Base-by-base conservation (phyloP, 2,113 vertebrate genomes). In the Carollia perspicillata region DNA sequence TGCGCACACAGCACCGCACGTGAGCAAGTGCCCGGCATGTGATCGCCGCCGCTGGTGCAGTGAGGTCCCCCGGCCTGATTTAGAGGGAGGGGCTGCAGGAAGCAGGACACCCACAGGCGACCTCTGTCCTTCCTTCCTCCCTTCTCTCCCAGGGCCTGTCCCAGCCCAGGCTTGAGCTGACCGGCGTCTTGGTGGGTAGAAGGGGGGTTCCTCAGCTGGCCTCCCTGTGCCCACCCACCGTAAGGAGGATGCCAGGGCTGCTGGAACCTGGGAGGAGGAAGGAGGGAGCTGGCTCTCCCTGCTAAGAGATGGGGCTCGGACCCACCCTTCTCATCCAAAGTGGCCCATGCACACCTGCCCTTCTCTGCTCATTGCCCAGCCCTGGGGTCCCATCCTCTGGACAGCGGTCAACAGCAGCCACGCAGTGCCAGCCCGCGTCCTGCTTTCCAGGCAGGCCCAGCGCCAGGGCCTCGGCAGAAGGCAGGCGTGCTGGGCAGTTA, bases 221-320 rank as follows among this genome's bases (percentile, higher is more conserved):
- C 60, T 9, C 53, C 53, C 53, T 9, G 53, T 1, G 8, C 22
- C 55, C 22, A 6, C 55, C 22, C 17, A 42, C 47, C 16, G 42
- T 35, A 6, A 51, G 40, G 30, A 77, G 13, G 53, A 68, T 23
- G 49, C 83, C 81, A 42, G 81, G 8, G 37, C 79, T 22, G 23
- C 69, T 37, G 1, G 77, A 40, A 47, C n/a, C 6, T 3, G 35
- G 13, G 0, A 6, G 35, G 65, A 79, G 55, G 22, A 5, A 16
- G 83, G 23, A 33, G 18, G 81, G 85, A 68, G 93, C 84, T 94
- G 93, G 83, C 66, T 88, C 96, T 93, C 96, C 96, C 92, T 74
- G 93, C 94, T 96, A 75, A 95, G 97, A 97, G 60, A 90, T 0
- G 16, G 89, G 94, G 72, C 77, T 63, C 86, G 79, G 96, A 94